A percentile compares a stretch with the other conserved stretches of the same genome.
phyloP scores from a whole-genome alignment of 2,888 invertebrate species.

The Subacronicta megacephala region DNA sequence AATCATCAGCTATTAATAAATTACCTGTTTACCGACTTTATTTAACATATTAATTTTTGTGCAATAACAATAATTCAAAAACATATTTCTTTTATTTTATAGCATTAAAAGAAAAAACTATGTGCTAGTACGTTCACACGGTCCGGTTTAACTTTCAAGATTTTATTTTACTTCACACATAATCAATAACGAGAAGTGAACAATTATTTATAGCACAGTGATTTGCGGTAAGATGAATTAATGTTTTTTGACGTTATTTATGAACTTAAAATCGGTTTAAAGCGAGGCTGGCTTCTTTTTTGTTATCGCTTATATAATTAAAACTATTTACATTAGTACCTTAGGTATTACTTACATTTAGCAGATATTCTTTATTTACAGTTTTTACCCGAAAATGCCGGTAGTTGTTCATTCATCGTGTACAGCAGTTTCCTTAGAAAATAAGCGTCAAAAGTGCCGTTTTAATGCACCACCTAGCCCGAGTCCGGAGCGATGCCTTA shows the following conservation, averaged over 20 bases:
- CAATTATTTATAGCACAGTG: neutral
- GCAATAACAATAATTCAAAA: conserved; percentile 15
- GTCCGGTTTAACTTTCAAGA: neutral
- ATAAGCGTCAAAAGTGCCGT: conserved; percentile 15
- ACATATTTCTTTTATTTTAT: conserved; percentile 4
- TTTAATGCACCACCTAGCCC: conserved; percentile 11
- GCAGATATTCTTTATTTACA: conserved; percentile 21
- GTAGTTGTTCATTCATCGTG: conserved; percentile 9
- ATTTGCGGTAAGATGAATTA: conserved; percentile 35
- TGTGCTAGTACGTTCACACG: neutral
- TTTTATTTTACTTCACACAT: neutral
- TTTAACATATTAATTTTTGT: neutral
- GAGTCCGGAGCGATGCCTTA: conserved; percentile 11
- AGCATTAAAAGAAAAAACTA: neutral
- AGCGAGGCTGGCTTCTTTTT: conserved; percentile 35
- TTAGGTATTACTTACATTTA: neutral
- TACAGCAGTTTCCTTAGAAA: conserved; percentile 21
- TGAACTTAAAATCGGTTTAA: neutral
- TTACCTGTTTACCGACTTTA: neutral
- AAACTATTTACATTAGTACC: neutral
- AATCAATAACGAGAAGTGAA: too few relatives aligned
- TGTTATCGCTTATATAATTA: conserved; percentile 20
- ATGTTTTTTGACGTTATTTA: neutral
- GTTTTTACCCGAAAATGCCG: conserved; percentile 15
- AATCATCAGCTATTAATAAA: conserved; percentile 1